These are phyloP conservation scores for Xestia sexstrigata DNA, from an alignment of 2,888 invertebrate species.

Conservation along the genomic window DNA sequence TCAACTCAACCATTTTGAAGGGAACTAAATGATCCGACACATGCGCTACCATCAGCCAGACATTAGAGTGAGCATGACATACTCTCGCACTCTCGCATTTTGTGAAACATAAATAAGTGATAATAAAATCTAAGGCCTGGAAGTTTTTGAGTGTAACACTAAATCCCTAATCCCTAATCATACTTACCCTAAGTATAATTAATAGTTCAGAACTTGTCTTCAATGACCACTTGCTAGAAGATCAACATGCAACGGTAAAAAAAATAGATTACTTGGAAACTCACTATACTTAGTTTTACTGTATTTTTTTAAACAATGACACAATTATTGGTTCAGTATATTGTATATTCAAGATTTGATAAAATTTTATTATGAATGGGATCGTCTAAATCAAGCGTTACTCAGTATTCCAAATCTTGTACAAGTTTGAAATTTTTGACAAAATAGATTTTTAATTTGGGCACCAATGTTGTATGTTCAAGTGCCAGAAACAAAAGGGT, in stretches of 20 bases:
- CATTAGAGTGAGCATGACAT: too few species aligned
- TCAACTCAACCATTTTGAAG: too few species aligned
- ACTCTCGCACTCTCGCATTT: too few species aligned
- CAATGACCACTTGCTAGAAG: slow-evolving; percentile 6
- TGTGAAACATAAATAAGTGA: neutral
- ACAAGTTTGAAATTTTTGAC: neutral
- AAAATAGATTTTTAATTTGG: neutral
- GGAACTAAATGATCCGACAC: too few species aligned
- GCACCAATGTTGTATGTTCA: neutral
- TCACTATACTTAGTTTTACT: slow-evolving; percentile 1
- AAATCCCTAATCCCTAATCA: too few species aligned
- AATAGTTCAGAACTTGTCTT: slow-evolving; percentile 26
- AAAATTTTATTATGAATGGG: neutral
- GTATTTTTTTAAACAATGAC: neutral
- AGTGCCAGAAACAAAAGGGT: neutral
- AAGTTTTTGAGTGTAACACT: too few species aligned
- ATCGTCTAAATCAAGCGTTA: neutral
- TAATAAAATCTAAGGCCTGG: neutral
- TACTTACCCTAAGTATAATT: neutral
- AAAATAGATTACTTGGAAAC: slow-evolving; percentile 11
- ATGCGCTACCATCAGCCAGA: too few species aligned
- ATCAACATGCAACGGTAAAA: slow-evolving; percentile 40
- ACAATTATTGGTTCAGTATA: neutral
- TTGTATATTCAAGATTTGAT: neutral
- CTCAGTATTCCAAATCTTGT: neutral